Conservation (phyloP, 2,797 vertebrate species). For the Silurus aristotelis region DNA sequence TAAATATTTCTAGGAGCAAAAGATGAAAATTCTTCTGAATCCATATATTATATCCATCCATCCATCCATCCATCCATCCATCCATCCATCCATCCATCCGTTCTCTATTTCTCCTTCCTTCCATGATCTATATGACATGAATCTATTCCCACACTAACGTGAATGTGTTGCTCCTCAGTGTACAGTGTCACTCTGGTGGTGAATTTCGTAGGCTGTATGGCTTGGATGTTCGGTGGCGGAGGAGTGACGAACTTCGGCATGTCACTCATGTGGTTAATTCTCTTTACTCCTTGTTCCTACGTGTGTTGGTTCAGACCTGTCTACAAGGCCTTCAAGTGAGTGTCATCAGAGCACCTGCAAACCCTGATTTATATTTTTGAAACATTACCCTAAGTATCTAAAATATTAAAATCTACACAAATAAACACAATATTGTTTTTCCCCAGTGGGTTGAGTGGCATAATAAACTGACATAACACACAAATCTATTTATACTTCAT, state of each 20-base stretch:
- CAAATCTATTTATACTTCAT: not conserved
- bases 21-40: not conserved
- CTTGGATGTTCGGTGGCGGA: constrained; percentile 96
- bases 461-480: not conserved
- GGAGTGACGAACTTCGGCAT: constrained; percentile 96
- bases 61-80: not conserved
- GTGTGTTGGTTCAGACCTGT: constrained; percentile 99
- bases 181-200: constrained; percentile 90
- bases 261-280: constrained; percentile 96
- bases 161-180: constrained; percentile 77
- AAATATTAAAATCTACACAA: no score
- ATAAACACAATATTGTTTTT: not conserved
- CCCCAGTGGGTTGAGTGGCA: not conserved
- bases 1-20: not conserved
- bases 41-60: not conserved
- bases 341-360: constrained; percentile 27
- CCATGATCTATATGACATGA: not conserved
- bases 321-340: constrained; percentile 99
- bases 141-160: not conserved
- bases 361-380: no score
- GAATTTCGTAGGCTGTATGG: constrained; percentile 95
- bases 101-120: not conserved
- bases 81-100: not conserved
- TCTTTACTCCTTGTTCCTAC: constrained; percentile 98
- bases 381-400: no score